Evolutionary conservation across 2,113 vertebrate genomes (phyloP), one percentile per base, ranked within the genome.

Genomic region (Setophaga coronata): DNA sequence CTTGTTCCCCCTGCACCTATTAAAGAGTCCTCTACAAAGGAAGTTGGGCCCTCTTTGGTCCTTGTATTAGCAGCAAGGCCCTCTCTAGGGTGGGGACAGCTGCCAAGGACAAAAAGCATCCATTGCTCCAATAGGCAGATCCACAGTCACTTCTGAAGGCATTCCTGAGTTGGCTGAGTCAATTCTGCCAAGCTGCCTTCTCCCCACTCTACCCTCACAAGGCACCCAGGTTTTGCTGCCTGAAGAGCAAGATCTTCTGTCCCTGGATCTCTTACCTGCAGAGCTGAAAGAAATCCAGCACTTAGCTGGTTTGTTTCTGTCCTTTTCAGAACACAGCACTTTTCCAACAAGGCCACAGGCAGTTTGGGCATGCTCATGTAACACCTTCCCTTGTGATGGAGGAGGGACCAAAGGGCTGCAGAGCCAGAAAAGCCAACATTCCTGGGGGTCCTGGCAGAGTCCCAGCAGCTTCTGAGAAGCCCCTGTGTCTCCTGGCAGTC

Each of bases 141-240:
- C 57, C 42, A 24, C 2, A 4, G 62, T 88, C 0, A 0, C 29
- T 78, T 89, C 48, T 47, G 66, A 67, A 76, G 40, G 53, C 0
- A 0, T 45, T 87, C n/a, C 66, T 10, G 48, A 71, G n/a, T 23
- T 69, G 71, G 15, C 66, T 45, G 50, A 33, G 38, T 58, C 0
- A 0, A 12, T 82, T 45, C 58, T 72, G n/a, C 74, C 45, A 48
- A 72, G 28, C 62, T 7, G 4, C 62, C 62, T 86, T 82, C 79
- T 92, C 13, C 25, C 34, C 12, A 0, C 17, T 20, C 76, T 92
- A 50, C 25, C 74, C 34, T 77, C 13, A 2, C 1, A 12, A 73
- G 36, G 40, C 6, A 20, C 43, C 7, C n/a, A 34, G 54, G 31
- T 58, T 73, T 67, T 95, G 50, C 25, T 87, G 14, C n/a, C 38